Evolutionary conservation across 2,113 vertebrate genomes (phyloP).

Genomic region (Ondatra zibethicus): DNA sequence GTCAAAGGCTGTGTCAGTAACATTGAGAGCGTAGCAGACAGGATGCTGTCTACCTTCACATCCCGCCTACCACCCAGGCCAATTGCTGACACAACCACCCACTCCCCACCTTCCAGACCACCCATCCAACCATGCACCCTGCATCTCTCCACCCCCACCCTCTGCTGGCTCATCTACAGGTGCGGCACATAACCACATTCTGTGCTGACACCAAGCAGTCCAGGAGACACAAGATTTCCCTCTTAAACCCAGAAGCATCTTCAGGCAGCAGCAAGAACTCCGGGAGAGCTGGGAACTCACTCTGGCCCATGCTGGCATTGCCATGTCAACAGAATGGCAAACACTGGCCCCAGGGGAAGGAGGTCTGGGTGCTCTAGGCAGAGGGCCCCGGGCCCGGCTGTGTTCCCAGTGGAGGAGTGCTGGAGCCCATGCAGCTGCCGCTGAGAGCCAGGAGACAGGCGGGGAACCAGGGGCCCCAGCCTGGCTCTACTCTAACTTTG

Average conservation of each 20-base stretch:
- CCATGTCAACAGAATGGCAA: background rate
- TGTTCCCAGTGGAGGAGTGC: background rate
- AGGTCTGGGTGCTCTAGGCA: background rate
- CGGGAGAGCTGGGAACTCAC: background rate
- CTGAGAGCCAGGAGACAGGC: background rate
- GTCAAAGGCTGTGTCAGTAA: background rate
- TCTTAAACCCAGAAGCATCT: background rate
- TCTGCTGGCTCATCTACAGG: no score
- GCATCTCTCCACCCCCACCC: no score
- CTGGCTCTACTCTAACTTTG: background rate
- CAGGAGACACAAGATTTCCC: background rate
- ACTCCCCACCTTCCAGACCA: background rate
- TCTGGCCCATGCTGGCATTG: background rate
- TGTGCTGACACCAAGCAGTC: background rate
- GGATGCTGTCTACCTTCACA: background rate
- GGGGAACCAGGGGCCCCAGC: background rate
- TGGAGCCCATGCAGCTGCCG: background rate
- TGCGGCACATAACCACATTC: background rate
- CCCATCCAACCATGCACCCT: background rate
- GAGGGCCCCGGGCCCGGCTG: background rate
- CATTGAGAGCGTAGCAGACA: background rate
- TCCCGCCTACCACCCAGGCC: background rate
- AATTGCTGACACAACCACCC: background rate
- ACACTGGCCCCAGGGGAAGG: background rate
- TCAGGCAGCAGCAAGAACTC: background rate